phyloP scores from a whole-genome alignment of 2,888 invertebrate species.

The Teleiodes luculella region DNA sequence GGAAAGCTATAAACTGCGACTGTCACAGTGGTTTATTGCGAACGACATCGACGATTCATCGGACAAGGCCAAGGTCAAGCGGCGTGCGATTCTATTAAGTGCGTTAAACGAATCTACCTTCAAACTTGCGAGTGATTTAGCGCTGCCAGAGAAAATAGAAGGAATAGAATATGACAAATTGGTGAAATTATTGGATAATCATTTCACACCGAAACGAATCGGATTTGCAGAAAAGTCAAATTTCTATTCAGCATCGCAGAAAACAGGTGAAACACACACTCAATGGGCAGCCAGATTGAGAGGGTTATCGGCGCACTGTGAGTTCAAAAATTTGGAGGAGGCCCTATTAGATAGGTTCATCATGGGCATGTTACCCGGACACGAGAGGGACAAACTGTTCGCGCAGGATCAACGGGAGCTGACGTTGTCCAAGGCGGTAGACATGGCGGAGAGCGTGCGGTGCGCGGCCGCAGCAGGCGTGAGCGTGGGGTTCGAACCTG shows the following conservation, averaged over 20 bases:
- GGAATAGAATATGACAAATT: conserved; percentile 7
- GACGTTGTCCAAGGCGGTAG: conserved; percentile 6
- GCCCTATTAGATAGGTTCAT: conserved; percentile 16
- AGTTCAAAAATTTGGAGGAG: conserved; percentile 1
- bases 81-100: not conserved
- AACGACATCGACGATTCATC: conserved; percentile 19
- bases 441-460: conserved; percentile 5
- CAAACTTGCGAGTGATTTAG: conserved; percentile 24
- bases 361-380: conserved; percentile 12
- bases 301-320: not conserved
- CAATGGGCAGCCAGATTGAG: conserved; percentile 9
- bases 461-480: not conserved
- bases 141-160: conserved; percentile 23
- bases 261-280: conserved; percentile 17
- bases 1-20: conserved; percentile 18
- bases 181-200: conserved; percentile 14
- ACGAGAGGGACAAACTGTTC: conserved; percentile 13
- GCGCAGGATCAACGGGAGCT: conserved; percentile 7
- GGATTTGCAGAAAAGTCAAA: conserved; percentile 10
- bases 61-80: conserved; percentile 9
- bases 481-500: not conserved
- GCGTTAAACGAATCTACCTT: conserved; percentile 24
- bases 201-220: conserved; percentile 21
- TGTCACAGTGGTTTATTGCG: conserved; percentile 26
- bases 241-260: conserved; percentile 10